Percentiles rank a stretch among this genome's conserved stretches.
These are phyloP conservation scores for Salvator merianae DNA, from an alignment of 2,113 vertebrate genomes.

Conservation along the genomic window DNA sequence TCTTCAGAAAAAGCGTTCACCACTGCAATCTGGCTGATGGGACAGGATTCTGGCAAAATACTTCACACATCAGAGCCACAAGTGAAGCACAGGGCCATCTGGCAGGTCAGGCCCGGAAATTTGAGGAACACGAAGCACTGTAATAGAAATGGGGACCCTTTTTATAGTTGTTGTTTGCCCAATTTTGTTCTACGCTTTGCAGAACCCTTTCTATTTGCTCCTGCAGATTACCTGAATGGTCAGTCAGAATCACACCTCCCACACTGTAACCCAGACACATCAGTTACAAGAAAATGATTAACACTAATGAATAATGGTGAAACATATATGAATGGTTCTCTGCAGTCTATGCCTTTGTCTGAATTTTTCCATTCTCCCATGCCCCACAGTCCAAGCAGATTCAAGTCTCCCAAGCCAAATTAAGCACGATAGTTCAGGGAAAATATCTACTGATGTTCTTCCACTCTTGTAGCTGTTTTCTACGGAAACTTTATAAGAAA, in stretches of 20 bases:
- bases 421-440: background rate
- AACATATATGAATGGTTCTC: slow-evolving; percentile 38
- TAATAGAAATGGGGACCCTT: too few species aligned
- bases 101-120: too few species aligned
- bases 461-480: background rate
- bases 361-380: slow-evolving; percentile 20
- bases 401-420: slow-evolving; percentile 51
- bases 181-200: too few species aligned
- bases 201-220: too few species aligned
- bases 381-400: slow-evolving; percentile 3
- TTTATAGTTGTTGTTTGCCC: too few species aligned
- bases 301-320: slow-evolving; percentile 23
- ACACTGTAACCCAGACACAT: slow-evolving; percentile 41
- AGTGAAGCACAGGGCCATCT: too few species aligned
- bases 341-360: slow-evolving; percentile 16
- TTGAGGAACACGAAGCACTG: too few species aligned
- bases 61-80: too few species aligned
- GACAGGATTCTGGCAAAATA: too few species aligned
- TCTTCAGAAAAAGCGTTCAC: too few species aligned
- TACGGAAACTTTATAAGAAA: background rate
- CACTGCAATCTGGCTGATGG: too few species aligned
- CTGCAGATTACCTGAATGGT: too few species aligned
- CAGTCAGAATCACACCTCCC: background rate
- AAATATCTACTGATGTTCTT: background rate
- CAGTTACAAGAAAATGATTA: slow-evolving; percentile 16